These are phyloP conservation scores for Darevskia nairensis DNA, from an alignment of 2,797 vertebrate genomes.

Conservation along the genomic window DNA sequence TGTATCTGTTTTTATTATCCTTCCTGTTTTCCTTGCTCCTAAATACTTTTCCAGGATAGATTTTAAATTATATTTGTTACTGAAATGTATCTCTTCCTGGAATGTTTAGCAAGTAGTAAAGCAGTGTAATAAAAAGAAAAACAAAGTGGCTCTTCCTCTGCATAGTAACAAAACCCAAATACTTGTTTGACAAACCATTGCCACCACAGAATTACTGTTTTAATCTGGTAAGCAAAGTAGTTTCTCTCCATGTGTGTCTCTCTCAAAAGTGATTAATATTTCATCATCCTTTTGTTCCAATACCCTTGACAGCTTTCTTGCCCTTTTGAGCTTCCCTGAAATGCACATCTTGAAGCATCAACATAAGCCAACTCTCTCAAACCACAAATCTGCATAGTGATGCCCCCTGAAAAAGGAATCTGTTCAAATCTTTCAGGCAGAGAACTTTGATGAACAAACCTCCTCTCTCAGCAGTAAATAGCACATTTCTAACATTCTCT, in stretches of 20 bases:
- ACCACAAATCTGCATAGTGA: background rate
- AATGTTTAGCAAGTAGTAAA: constrained; percentile 27
- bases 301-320: background rate
- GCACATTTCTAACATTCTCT: background rate
- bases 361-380: background rate
- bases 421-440: background rate
- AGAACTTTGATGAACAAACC: background rate
- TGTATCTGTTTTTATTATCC: constrained; percentile 55
- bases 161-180: constrained; percentile 14
- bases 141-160: constrained; percentile 10
- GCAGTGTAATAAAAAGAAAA: constrained; percentile 5
- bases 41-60: constrained; percentile 43
- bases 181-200: background rate
- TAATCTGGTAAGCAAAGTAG: background rate
- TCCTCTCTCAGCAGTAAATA: background rate
- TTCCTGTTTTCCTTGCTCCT: constrained; percentile 49
- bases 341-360: background rate
- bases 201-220: background rate
- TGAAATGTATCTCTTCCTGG: constrained; percentile 11
- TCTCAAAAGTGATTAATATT: background rate
- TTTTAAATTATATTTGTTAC: constrained; percentile 23
- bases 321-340: background rate
- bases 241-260: constrained; percentile 17
- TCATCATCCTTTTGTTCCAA: background rate
- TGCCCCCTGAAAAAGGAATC: background rate